Base-by-base conservation (phyloP, 2,797 vertebrate genomes). In the Mallotus villosus region DNA sequence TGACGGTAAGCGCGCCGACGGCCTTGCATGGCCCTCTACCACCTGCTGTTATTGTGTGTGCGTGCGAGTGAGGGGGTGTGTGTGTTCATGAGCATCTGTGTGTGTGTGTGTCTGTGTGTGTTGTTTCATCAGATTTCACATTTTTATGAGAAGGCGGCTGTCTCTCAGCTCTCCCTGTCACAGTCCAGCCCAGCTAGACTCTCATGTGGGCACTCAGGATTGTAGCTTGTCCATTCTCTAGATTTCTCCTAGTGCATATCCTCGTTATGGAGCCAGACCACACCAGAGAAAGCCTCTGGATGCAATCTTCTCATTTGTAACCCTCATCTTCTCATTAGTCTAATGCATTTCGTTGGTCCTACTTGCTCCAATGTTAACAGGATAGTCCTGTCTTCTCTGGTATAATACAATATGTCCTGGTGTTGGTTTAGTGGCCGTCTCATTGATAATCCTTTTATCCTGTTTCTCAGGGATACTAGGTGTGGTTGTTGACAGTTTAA, bases 401-500 rank as follows among this genome's bases (percentile, higher is more conserved):
- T 7, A 34, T 34, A 34, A 8, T 34, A 34, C 8, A 34, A 34
- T 7, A 49, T 37, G 6, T 2, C 22, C 14, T 60, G 55, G 59
- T 59, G 2, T 12, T 32, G 22, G 25, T 60, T 73, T 60, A 27
- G 25, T 21, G 2, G 9, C 74, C 27, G 70, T 34, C 63, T 53
- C 53, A 46, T 27, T 21, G 51, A 75, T 84, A 74, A 77, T 76
- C 64, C 71, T 27, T 34, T 74, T 70, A 53, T 87, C 70, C 84
- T 81, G 69, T 3, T 66, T n/a, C 19, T n/a, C 14, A 34, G 24
- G 57, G 37, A 27, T 69, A 3, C 22, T 62, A 69, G 75, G 22
- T 22, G 61, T 8, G 59, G 24, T 51, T 73, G 69, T 85, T 81
- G 77, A 46, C 63, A 27, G 51, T 72, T 37, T 22, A 27, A 11